Evolutionary conservation across 2,113 vertebrate genomes (phyloP), one percentile per base, ranked within the genome.

Genomic region (Dendropsophus ebraccatus): DNA sequence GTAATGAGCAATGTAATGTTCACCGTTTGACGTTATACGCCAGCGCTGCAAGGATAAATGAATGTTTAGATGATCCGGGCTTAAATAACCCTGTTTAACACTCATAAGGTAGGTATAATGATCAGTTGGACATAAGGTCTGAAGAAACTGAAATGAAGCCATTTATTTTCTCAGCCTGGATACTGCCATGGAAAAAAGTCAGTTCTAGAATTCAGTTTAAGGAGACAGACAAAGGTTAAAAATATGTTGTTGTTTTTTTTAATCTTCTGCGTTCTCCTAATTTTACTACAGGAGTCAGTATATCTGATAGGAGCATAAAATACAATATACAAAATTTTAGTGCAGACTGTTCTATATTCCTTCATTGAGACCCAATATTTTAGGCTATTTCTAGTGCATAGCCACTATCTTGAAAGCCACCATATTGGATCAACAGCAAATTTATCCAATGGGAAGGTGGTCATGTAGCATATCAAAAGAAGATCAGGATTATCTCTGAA

Each of bases 71-170:
- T 60, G 32, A 84, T 45, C 28, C 45, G 41, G 14, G 60, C 21
- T 83, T 9, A 45, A 58, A 54, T 74, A 60, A 25, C 14, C 21
- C 11, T 84, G 35, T 56, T 54, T 25, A 83, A 83, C 49, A 52
- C 67, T 54, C 47, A 56, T 72, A 19, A 54, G 67, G 35, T 73
- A 25, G 81, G 41, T 52, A 37, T 60, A 45, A 75, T 75, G 32
- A 83, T 72, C 50, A 47, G 23, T 25, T 72, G 37, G 50, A 60
- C 82, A 84, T 74, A 84, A 84, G 32, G 50, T 74, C 32, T 83
- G 49, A 35, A 56, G 50, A 67, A 74, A 74, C 21, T 2, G 13
- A 81, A 84, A 75, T 74, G 2, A 74, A 25, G n/a, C 23, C 49
- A 74, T 84, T 84, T 58, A 82, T 82, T 82, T 70, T 69, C 49